Evolutionary conservation across 2,797 vertebrate genomes (phyloP).

Genomic region (Taenioides sp.): DNA sequence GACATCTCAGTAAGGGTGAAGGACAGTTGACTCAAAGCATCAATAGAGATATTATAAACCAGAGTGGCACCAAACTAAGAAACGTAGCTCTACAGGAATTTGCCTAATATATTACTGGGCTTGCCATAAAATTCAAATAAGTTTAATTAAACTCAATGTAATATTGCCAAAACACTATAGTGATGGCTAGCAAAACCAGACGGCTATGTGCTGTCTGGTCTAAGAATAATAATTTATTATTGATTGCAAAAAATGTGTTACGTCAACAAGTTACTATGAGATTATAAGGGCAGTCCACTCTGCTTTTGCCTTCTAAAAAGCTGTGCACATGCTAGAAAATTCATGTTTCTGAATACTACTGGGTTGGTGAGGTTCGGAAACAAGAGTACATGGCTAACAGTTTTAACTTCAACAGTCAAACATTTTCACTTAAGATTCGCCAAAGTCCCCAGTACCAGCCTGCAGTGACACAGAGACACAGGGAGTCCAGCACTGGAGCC

Average conservation of each 20-base stretch:
- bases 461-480: conserved; percentile 46
- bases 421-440: conserved; percentile 6
- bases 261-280: too few species aligned
- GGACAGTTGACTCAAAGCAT: conserved; percentile 64
- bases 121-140: neutral
- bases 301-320: too few species aligned
- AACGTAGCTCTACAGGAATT: conserved; percentile 37
- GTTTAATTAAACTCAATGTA: neutral
- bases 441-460: conserved; percentile 27
- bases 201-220: neutral
- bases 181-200: neutral
- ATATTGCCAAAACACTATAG: neutral
- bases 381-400: neutral
- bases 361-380: neutral
- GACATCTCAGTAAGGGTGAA: conserved; percentile 62
- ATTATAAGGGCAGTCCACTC: too few species aligned
- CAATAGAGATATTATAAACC: conserved; percentile 67
- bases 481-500: conserved; percentile 42
- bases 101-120: conserved; percentile 28
- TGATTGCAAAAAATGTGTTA: neutral
- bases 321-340: too few species aligned
- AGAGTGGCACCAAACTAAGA: conserved; percentile 55
- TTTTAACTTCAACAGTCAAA: neutral
- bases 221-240: neutral
- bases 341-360: too few species aligned